phyloP scores from a whole-genome alignment of 2,113 vertebrate genomes.

The Lagenorhynchus albirostris region DNA sequence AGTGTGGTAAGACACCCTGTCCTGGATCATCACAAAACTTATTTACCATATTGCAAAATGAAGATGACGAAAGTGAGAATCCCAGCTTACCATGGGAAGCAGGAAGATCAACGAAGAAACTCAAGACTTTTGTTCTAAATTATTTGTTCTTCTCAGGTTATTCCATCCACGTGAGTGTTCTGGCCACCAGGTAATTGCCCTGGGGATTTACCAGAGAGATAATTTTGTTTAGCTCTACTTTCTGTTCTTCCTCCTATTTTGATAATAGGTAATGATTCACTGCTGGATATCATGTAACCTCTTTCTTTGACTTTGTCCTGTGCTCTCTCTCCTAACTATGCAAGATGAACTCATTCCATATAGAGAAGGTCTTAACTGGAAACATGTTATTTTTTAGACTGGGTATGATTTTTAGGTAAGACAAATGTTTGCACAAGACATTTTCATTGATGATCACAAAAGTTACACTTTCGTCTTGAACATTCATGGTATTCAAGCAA shows the following conservation, averaged over 20 bases:
- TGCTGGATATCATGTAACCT: not conserved
- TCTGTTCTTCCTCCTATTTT: not conserved
- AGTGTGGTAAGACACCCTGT: not conserved
- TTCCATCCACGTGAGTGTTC: not conserved
- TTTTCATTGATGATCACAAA: not conserved
- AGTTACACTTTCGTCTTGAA: not conserved
- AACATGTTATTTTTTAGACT: not conserved
- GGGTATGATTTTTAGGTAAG: not conserved
- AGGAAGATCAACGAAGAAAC: not conserved
- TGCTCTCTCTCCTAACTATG: not conserved
- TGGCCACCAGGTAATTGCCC: not conserved
- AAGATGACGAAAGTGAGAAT: not conserved
- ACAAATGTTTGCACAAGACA: not conserved
- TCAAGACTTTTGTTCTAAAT: not conserved
- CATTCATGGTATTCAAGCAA: not conserved
- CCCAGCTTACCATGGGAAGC: not conserved
- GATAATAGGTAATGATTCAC: not conserved
- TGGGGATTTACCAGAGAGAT: not conserved
- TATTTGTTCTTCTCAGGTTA: not conserved
- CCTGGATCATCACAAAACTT: not conserved
- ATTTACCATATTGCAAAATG: not conserved
- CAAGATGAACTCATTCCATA: not conserved
- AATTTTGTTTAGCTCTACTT: not conserved
- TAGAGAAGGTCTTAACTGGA: not conserved
- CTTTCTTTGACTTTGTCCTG: not conserved